phyloP scores from a whole-genome alignment of 2,797 vertebrate genomes.

The Cirrhinus mrigala region DNA sequence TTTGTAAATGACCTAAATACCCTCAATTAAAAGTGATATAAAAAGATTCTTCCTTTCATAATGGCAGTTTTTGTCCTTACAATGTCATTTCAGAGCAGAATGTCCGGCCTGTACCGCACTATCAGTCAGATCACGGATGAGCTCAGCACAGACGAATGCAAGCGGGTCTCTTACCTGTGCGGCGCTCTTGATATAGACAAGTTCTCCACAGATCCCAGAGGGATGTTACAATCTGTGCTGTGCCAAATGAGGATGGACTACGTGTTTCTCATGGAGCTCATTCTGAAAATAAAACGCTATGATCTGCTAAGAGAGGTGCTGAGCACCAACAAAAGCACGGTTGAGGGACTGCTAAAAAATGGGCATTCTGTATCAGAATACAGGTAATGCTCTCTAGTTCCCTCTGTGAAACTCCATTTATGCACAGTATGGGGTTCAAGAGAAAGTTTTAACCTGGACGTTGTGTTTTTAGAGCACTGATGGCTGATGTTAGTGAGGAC shows the following conservation, averaged over 20 bases:
- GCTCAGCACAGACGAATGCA: conserved; percentile 81
- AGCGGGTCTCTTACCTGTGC: conserved; percentile 82
- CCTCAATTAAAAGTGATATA: not conserved
- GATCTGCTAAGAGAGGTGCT: conserved; percentile 84
- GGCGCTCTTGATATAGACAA: conserved; percentile 70
- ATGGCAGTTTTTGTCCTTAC: conserved; percentile 53
- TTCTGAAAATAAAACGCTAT: conserved; percentile 82
- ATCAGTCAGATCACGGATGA: conserved; percentile 82
- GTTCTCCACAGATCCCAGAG: conserved; percentile 64
- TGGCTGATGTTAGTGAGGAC: conserved; percentile 85
- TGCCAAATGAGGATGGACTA: conserved; percentile 60
- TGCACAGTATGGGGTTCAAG: not conserved
- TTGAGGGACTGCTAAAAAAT: conserved; percentile 74
- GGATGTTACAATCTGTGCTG: conserved; percentile 74
- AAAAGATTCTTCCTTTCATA: not conserved
- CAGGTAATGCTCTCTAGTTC: conserved; percentile 75
- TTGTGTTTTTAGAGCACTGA: conserved; percentile 80
- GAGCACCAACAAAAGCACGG: conserved; percentile 69
- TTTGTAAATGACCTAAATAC: not conserved
- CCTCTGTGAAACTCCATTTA: not conserved
- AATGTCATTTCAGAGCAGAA: not conserved
- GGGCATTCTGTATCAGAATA: conserved; percentile 79
- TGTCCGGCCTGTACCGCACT: conserved; percentile 26
- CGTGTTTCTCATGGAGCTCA: conserved; percentile 77
- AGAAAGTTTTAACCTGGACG: not conserved